Percentiles rank a stretch among this genome's conserved stretches.
Evolutionary conservation across 2,888 invertebrate genomes (phyloP).

Genomic region (Athripsodes cinereus): DNA sequence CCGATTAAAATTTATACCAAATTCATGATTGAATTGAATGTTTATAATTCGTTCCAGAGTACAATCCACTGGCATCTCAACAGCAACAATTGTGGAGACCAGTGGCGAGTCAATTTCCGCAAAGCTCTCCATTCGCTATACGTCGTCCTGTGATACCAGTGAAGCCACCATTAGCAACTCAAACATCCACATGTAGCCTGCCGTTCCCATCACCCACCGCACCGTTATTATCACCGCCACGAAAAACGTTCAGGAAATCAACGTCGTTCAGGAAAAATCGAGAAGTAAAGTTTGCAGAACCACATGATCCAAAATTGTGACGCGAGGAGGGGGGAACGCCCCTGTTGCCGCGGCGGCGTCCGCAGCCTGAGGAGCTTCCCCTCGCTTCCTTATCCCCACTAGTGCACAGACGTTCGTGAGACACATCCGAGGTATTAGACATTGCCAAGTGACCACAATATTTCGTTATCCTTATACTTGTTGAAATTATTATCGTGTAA

Average conservation of each 20-base stretch:
- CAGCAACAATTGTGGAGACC: conserved; percentile 63
- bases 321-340: conserved; percentile 43
- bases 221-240: conserved; percentile 33
- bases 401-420: neutral
- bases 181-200: conserved; percentile 46
- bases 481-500: neutral
- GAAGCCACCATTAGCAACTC: conserved; percentile 32
- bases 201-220: conserved; percentile 37
- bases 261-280: conserved; percentile 46
- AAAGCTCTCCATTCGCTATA: conserved; percentile 57
- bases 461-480: neutral
- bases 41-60: conserved; percentile 12
- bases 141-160: conserved; percentile 30
- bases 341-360: conserved; percentile 38
- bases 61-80: conserved; percentile 38
- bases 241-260: conserved; percentile 41
- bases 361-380: conserved; percentile 48
- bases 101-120: conserved; percentile 66
- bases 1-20: too few species aligned
- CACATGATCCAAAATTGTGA: conserved; percentile 39
- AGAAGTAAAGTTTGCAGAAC: conserved; percentile 51
- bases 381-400: conserved; percentile 31
- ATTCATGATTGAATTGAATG: too few species aligned
- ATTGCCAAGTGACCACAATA: neutral
- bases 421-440: neutral